Conservation (phyloP, 2,113 vertebrate genomes). For the Ariopsis seemanni region DNA sequence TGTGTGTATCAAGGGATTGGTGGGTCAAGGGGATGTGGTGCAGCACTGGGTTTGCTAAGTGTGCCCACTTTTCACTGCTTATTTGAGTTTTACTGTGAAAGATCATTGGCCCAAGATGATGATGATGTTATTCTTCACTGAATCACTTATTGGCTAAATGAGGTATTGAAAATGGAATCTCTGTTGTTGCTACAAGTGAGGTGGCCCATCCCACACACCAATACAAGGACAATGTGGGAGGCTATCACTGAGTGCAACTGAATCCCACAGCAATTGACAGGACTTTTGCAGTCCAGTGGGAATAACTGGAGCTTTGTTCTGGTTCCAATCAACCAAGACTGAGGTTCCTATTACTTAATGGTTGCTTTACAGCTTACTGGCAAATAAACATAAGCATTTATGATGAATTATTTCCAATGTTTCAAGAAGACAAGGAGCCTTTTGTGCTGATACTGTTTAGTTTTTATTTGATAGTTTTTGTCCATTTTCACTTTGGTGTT, state of each 20-base stretch:
- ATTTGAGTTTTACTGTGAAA: neutral
- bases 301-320: slow-evolving; percentile 46
- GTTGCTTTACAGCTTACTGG: slow-evolving; percentile 16
- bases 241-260: slow-evolving; percentile 26
- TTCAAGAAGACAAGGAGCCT: slow-evolving; percentile 1
- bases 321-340: slow-evolving; percentile 27
- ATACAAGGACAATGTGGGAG: slow-evolving; percentile 8
- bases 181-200: neutral
- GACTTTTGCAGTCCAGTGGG: slow-evolving; percentile 6
- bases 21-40: neutral
- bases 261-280: neutral
- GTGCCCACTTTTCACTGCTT: neutral
- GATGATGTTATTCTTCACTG: neutral
- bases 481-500: neutral
- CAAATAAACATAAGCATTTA: slow-evolving; percentile 12
- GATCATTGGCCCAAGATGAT: neutral
- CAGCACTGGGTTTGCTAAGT: no score
- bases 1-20: neutral
- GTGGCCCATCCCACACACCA: neutral
- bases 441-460: slow-evolving; percentile 12
- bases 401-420: slow-evolving; percentile 7
- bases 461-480: neutral
- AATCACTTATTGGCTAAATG: neutral
- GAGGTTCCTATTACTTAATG: slow-evolving; percentile 24
- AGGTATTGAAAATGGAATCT: neutral